Conservation (phyloP, 2,888 invertebrate species). For the Pandemis heparana region DNA sequence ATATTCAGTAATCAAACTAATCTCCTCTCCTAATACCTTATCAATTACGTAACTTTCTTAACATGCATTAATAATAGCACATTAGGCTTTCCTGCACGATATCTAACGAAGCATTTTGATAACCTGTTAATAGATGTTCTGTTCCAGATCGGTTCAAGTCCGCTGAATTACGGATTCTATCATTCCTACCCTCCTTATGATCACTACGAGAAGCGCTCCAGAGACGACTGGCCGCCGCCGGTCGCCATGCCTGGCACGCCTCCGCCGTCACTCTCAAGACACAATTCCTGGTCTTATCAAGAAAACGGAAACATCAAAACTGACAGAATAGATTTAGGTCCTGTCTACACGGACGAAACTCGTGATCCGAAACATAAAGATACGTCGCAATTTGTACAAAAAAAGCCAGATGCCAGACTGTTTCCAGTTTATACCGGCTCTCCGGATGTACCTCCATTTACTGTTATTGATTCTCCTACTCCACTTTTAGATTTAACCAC, state of each 20-base stretch:
- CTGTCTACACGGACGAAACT: constrained; percentile 45
- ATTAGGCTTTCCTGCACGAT: constrained; percentile 66
- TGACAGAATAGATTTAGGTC: constrained; percentile 64
- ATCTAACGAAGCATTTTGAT: constrained; percentile 66
- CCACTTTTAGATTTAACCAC: constrained; percentile 71
- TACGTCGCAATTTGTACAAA: constrained; percentile 56
- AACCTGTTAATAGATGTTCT: constrained; percentile 83
- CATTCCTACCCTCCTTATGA: constrained; percentile 83
- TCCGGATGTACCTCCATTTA: constrained; percentile 56
- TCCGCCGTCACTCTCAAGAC: constrained; percentile 58
- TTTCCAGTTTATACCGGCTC: constrained; percentile 66
- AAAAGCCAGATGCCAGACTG: constrained; percentile 59
- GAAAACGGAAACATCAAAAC: constrained; percentile 59
- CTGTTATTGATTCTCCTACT: constrained; percentile 66
- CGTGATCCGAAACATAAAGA: constrained; percentile 60
- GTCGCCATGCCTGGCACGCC: constrained; percentile 68
- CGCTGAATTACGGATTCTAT: constrained; percentile 91
- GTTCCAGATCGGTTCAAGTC: constrained; percentile 89
- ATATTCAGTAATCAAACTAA: constrained; percentile 54
- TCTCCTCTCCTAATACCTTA: constrained; percentile 26
- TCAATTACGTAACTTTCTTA: constrained; percentile 13
- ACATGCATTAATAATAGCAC: constrained; percentile 46
- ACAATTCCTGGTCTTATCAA: constrained; percentile 56
- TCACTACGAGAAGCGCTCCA: constrained; percentile 77
- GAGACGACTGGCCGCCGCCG: constrained; percentile 66